These are phyloP conservation scores for Caretta caretta DNA, from an alignment of 2,113 vertebrate genomes.

Conservation along the genomic window DNA sequence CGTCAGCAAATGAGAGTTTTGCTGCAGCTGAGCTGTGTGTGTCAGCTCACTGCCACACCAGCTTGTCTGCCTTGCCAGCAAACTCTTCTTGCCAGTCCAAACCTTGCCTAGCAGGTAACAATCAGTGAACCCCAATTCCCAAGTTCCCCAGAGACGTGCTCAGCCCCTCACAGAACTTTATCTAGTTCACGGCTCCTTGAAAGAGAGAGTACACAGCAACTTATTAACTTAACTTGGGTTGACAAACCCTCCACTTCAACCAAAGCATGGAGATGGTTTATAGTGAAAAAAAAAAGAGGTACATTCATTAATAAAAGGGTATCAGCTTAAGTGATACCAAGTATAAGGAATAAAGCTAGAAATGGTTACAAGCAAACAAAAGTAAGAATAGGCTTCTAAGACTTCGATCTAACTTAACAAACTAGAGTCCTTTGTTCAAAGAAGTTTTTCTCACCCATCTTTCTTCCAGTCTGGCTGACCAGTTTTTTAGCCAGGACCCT, in stretches of 20 bases:
- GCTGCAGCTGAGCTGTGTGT: not conserved
- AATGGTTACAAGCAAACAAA: not conserved
- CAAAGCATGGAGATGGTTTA: not conserved
- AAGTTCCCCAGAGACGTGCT: not conserved
- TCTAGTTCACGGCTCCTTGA: not conserved
- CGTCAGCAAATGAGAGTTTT: not conserved
- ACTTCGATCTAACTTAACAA: not conserved
- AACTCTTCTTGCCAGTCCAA: not conserved
- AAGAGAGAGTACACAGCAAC: not conserved
- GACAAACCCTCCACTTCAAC: not conserved
- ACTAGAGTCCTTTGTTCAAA: not conserved
- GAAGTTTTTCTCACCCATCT: not conserved
- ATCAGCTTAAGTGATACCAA: not conserved
- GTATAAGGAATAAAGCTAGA: not conserved
- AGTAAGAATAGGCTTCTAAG: not conserved
- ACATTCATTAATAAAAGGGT: not conserved
- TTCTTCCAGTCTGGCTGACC: not conserved
- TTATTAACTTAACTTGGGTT: not conserved
- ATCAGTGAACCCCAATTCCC: not conserved
- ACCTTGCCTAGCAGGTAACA: not conserved
- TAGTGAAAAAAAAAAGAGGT: not conserved
- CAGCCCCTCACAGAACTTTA: not conserved
- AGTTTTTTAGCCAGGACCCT: not conserved
- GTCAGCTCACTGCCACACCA: not conserved
- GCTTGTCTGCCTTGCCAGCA: not conserved